Percentiles rank a stretch among this genome's conserved stretches.
These are phyloP conservation scores for Hybognathus amarus DNA, from an alignment of 2,797 vertebrate genomes.

Conservation along the genomic window DNA sequence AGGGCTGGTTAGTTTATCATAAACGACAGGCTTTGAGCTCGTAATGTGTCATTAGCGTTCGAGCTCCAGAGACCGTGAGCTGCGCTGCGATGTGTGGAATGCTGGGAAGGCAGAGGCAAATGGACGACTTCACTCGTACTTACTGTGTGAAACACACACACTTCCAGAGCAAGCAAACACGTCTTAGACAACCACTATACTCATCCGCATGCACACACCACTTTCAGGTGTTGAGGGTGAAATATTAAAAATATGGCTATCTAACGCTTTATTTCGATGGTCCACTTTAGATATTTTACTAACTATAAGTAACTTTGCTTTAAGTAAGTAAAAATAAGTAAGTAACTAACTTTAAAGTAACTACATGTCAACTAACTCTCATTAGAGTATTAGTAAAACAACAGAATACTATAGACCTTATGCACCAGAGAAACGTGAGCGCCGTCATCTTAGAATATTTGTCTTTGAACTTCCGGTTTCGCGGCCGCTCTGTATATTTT, in stretches of 20 bases:
- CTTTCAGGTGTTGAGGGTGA: background rate
- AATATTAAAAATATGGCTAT: background rate
- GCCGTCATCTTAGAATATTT: too few species aligned
- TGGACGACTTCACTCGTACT: background rate
- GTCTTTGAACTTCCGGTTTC: too few species aligned
- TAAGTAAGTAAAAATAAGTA: too few species aligned
- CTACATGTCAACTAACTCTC: background rate
- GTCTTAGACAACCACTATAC: too few species aligned
- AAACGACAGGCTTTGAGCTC: constrained; percentile 19
- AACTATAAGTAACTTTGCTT: background rate
- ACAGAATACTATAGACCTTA: background rate
- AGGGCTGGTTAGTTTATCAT: constrained; percentile 19
- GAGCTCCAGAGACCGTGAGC: background rate
- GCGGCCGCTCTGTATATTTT: too few species aligned
- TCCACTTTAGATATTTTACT: background rate
- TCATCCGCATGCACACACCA: background rate
- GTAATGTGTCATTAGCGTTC: constrained; percentile 32
- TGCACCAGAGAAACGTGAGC: too few species aligned
- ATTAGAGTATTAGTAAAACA: background rate
- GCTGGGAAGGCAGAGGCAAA: background rate
- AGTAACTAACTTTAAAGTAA: too few species aligned
- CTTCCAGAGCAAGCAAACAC: background rate
- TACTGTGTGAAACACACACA: background rate
- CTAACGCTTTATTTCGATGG: background rate
- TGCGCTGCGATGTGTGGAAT: constrained; percentile 7